These are phyloP conservation scores for Hippocampus barbouri DNA, from an alignment of 2,113 vertebrate genomes.

Conservation along the genomic window DNA sequence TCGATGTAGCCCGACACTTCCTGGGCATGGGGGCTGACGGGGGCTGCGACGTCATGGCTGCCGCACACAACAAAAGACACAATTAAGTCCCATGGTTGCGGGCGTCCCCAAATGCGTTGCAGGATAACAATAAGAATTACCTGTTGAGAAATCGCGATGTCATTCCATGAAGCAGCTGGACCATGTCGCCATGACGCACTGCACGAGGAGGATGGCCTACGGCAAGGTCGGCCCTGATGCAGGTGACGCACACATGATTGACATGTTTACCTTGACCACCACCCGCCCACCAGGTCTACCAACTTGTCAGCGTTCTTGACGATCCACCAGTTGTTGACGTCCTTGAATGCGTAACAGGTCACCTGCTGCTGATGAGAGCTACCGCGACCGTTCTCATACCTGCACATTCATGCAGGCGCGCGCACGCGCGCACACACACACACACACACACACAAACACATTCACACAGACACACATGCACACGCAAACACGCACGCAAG, in stretches of 20 bases:
- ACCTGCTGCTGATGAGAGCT: constrained; percentile 98
- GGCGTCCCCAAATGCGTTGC: neutral
- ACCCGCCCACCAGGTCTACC: neutral
- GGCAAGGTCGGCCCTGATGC: constrained; percentile 82
- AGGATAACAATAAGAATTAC: constrained; percentile 59
- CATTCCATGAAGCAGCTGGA: constrained; percentile 94
- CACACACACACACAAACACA: no score
- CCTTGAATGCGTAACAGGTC: constrained; percentile 96
- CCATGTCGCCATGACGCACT: constrained; percentile 82
- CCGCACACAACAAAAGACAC: neutral
- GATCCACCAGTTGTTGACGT: constrained; percentile 99
- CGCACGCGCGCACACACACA: neutral
- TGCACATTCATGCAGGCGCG: constrained; percentile 40
- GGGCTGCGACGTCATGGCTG: constrained; percentile 88
- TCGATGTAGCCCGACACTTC: constrained; percentile 94
- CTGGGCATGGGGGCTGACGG: constrained; percentile 88
- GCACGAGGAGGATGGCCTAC: constrained; percentile 81
- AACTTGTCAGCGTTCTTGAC: constrained; percentile 88
- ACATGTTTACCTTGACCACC: neutral
- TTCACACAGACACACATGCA: no score
- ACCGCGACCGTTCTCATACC: constrained; percentile 90
- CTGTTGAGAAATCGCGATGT: constrained; percentile 93
- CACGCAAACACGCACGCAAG: neutral
- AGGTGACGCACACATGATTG: neutral
- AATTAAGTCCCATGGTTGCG: neutral